Percentiles rank a stretch among this genome's conserved stretches.
phyloP scores from a whole-genome alignment of 64 coral and sea anemone species.

The Actinia tenebrosa region DNA sequence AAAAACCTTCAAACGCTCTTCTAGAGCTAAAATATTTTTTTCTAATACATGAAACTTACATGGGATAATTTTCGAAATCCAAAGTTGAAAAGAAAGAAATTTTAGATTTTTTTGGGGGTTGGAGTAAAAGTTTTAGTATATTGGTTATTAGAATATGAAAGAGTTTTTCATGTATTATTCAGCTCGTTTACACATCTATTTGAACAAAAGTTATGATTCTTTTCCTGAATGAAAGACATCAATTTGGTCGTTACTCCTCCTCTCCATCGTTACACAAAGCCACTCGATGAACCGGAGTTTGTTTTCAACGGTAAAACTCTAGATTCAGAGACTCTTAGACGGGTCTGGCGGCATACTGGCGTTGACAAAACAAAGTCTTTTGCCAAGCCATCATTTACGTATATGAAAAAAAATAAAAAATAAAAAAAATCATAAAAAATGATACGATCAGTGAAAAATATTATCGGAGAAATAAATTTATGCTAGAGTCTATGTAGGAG shows the following conservation, averaged over 20 bases:
- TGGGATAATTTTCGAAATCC: not conserved
- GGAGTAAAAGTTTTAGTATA: too few species aligned
- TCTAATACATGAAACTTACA: too few species aligned
- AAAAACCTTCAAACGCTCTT: not conserved
- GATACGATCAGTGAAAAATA: not conserved
- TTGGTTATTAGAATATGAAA: not conserved
- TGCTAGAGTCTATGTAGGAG: not conserved
- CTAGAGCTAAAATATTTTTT: not conserved
- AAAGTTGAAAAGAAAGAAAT: not conserved
- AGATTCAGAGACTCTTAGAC: not conserved
- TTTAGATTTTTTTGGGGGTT: not conserved
- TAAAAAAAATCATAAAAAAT: not conserved
- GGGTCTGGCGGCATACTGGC: not conserved
- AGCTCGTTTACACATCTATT: conserved; percentile 55
- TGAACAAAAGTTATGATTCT: conserved; percentile 41
- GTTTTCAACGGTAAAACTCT: not conserved
- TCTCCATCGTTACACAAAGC: not conserved
- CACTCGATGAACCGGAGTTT: not conserved
- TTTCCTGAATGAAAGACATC: not conserved
- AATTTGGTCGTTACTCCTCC: not conserved
- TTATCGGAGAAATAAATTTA: not conserved
- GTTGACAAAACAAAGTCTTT: not conserved
- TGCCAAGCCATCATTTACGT: not conserved
- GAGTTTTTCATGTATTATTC: conserved; percentile 49
- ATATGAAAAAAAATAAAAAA: not conserved